Evolutionary conservation across 2,888 invertebrate genomes (phyloP).

Genomic region (Clostera curtula): DNA sequence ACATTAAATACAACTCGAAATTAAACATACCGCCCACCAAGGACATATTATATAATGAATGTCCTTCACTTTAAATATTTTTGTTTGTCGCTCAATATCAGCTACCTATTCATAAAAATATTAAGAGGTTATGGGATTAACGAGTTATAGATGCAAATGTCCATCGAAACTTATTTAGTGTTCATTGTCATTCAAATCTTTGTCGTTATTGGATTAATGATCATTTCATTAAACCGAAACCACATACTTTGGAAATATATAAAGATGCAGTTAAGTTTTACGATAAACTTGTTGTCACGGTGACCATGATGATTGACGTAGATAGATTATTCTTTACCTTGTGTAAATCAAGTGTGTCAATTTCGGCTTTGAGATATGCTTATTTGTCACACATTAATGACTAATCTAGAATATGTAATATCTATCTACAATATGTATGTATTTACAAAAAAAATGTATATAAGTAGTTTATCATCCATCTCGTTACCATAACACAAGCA

Average conservation of each 20-base stretch:
- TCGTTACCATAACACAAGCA: too few species aligned
- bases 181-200: slow-evolving; percentile 49
- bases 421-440: too few species aligned
- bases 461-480: too few species aligned
- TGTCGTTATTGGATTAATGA: slow-evolving; percentile 45
- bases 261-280: slow-evolving; percentile 19
- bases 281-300: too few species aligned
- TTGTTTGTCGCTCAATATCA: slow-evolving; percentile 1
- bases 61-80: too few species aligned
- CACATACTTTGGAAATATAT: slow-evolving; percentile 18
- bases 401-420: too few species aligned
- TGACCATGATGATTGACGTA: too few species aligned
- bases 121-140: slow-evolving; percentile 38
- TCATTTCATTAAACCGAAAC: slow-evolving; percentile 28
- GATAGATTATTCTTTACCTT: too few species aligned
- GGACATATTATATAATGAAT: too few species aligned
- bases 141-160: slow-evolving; percentile 32
- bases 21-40: too few species aligned
- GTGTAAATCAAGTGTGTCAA: slow-evolving; percentile 3
- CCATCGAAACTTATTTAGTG: slow-evolving; percentile 41
- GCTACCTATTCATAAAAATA: slow-evolving; percentile 34
- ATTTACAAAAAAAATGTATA: too few species aligned
- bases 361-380: not conserved
- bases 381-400: not conserved
- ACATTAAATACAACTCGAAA: too few species aligned